phyloP scores from a whole-genome alignment of 2,113 vertebrate genomes.

The Corvus hawaiiensis region DNA sequence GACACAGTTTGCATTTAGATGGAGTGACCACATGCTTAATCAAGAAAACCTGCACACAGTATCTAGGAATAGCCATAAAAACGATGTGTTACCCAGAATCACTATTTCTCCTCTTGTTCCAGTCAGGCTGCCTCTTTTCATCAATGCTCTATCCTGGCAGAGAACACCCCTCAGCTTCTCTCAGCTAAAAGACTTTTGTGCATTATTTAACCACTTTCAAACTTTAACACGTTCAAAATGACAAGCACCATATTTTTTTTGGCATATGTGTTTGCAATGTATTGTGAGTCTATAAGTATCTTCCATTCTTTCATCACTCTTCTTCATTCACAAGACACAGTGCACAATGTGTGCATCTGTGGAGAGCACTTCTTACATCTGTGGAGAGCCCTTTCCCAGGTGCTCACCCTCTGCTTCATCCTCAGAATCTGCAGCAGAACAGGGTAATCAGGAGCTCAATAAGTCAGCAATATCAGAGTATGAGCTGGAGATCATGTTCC shows the following conservation, averaged over 20 bases:
- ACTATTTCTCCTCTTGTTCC: neutral
- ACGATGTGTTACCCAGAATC: neutral
- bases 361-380: neutral
- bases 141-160: neutral
- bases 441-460: neutral
- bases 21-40: neutral
- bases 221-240: neutral
- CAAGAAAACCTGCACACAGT: neutral
- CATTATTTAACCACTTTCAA: neutral
- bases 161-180: neutral
- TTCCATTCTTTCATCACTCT: neutral
- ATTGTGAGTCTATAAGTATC: neutral
- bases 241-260: neutral
- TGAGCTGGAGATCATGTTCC: neutral
- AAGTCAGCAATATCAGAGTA: neutral
- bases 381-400: neutral
- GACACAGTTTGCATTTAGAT: neutral
- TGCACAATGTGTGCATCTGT: neutral
- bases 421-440: neutral
- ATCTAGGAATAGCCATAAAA: neutral
- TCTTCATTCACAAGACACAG: neutral
- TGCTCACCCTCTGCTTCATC: accelerated
- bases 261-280: neutral
- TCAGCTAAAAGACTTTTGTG: neutral
- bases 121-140: neutral